Conservation (phyloP, 2,797 vertebrate species). For the Hafferia zeledoni region DNA sequence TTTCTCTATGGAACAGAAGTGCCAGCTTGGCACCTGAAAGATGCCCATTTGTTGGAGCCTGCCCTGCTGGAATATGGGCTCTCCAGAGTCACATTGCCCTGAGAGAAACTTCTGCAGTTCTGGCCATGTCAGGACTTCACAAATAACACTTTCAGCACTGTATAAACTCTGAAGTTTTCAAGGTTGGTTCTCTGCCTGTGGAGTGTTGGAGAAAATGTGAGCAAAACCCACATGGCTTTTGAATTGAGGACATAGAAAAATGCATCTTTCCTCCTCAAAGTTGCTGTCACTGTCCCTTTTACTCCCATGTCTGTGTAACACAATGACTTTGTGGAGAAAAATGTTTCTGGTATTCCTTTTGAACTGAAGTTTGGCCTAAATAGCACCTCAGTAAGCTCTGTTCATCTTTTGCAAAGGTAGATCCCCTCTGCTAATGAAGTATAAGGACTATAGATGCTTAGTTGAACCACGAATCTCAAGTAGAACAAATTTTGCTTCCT, state of each 20-base stretch:
- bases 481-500: background rate
- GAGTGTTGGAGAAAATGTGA: background rate
- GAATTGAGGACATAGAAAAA: background rate
- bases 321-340: background rate
- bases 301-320: background rate
- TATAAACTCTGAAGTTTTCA: background rate
- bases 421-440: background rate
- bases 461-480: background rate
- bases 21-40: background rate
- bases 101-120: background rate
- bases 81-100: background rate
- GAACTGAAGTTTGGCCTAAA: background rate
- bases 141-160: background rate
- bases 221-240: background rate
- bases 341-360: background rate
- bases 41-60: background rate
- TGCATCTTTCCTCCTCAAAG: background rate
- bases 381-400: background rate
- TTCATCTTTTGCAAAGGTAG: background rate
- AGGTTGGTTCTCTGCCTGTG: background rate
- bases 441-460: background rate
- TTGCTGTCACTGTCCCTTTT: background rate
- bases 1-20: background rate
- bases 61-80: background rate
- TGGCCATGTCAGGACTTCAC: background rate